A percentile compares a stretch with the other conserved stretches of the same genome.
phyloP scores from a whole-genome alignment of 1,140 invertebrate genomes.

The Steinernema feltiae region DNA sequence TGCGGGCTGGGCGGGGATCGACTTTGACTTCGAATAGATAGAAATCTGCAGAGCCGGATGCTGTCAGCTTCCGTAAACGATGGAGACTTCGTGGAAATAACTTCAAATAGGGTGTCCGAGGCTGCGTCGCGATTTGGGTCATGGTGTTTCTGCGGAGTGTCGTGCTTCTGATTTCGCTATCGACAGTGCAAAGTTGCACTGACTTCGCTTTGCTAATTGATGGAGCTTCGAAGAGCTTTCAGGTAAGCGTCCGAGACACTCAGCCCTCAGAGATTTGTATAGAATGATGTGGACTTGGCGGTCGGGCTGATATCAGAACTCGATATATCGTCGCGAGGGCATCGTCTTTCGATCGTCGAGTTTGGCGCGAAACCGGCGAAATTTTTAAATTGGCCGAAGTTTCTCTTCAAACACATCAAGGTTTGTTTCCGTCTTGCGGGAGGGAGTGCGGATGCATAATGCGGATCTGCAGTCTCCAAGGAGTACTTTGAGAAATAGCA shows the following conservation, averaged over 20 bases:
- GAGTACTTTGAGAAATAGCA: too few species aligned
- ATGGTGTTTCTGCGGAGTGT: neutral
- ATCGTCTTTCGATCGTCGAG: neutral
- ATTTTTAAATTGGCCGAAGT: neutral
- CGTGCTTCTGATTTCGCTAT: neutral
- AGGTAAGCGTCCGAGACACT: neutral
- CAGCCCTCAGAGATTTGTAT: neutral
- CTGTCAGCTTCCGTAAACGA: neutral
- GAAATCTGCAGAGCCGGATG: constrained; percentile 10
- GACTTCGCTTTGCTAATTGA: neutral
- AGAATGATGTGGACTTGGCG: neutral
- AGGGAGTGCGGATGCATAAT: too few species aligned
- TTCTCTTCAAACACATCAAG: neutral
- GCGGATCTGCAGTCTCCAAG: too few species aligned
- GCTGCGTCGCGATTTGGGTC: constrained; percentile 4
- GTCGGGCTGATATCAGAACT: neutral
- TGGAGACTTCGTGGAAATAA: neutral
- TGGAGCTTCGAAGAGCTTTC: neutral
- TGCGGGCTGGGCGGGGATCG: neutral
- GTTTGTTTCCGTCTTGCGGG: neutral
- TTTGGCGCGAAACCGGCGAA: neutral
- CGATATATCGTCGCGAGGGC: neutral
- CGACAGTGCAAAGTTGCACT: neutral
- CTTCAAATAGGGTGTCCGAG: neutral
- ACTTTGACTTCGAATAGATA: too few species aligned